Evolutionary conservation across 2,888 invertebrate genomes (phyloP), one percentile per base, ranked within the genome.

Genomic region (Spialia ferax): DNA sequence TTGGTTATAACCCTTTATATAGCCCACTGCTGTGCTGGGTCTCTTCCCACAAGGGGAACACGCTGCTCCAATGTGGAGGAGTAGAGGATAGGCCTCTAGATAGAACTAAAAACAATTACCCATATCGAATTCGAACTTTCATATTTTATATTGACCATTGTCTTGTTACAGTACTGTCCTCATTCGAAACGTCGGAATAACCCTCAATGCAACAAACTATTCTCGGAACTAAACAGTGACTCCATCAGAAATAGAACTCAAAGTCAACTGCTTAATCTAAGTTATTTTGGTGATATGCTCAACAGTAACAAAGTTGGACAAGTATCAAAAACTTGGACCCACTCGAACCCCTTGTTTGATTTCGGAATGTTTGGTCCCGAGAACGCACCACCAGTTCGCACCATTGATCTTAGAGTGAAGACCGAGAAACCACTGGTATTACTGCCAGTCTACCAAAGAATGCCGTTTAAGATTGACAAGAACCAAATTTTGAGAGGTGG

Each of bases 151-250:
- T n/a, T n/a, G n/a, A 38, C 38, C 8, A 11, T 7, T 32, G 8
- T 70, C 64, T 72, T 63, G 2, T 84, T 82, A 11, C 87, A 92
- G 92, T 89, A 87, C 0, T 91, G 90, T 32, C 91, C 92, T 1
- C 23, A 76, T 1, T 78, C 86, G 2, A 87, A 82, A 66, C 76
- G 88, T 6, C 82, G 77, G 56, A 71, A 74, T 45, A 79, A 83
- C 1, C 68, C 68, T 0, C 79, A 86, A 70, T 93, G 92, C 76
- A 73, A 72, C 26, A 77, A 77, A 57, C 72, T 89, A 26, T 87
- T 89, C 69, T 60, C 69, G 1, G 79, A 83, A 4, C 79, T 89
- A 32, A 75, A 75, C 0, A 79, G 78, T 32, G 74, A 81, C 0
- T 32, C 78, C 0, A 82, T 85, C 1, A 60, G 73, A 0, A 70